These are phyloP conservation scores for Philereme vetulata DNA, from an alignment of 2,888 invertebrate species.

Conservation along the genomic window DNA sequence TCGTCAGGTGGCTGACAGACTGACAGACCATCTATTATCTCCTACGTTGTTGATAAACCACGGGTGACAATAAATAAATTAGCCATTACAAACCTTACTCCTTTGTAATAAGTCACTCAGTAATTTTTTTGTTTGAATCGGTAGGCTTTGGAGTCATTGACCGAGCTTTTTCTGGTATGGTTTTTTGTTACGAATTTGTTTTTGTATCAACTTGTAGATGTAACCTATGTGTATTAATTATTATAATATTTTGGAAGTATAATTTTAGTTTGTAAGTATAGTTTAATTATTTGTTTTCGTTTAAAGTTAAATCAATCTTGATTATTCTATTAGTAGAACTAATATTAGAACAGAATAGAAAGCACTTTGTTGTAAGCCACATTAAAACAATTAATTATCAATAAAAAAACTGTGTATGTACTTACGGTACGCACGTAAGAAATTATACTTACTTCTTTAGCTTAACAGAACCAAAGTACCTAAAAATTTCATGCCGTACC, in stretches of 20 bases:
- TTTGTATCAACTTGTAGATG: constrained; percentile 31
- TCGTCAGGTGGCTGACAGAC: constrained; percentile 49
- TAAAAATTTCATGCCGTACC: too few species aligned
- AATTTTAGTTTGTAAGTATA: too few species aligned
- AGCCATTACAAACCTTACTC: constrained; percentile 39
- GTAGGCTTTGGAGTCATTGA: constrained; percentile 47
- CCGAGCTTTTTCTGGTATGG: constrained; percentile 44
- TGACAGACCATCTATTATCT: constrained; percentile 67
- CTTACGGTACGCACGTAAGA: too few species aligned
- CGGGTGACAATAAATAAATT: constrained; percentile 48
- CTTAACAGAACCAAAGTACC: too few species aligned
- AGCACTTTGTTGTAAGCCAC: too few species aligned
- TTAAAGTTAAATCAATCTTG: too few species aligned
- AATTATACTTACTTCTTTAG: too few species aligned
- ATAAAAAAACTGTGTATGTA: too few species aligned
- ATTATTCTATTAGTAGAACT: too few species aligned
- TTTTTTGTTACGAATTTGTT: constrained; percentile 33
- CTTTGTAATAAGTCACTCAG: constrained; percentile 34
- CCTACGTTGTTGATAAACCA: constrained; percentile 60
- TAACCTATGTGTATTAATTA: constrained; percentile 32
- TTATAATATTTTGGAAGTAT: background rate
- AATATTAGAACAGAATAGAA: too few species aligned
- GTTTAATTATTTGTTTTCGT: too few species aligned
- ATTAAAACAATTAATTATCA: too few species aligned
- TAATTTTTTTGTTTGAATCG: constrained; percentile 42